Evolutionary conservation across 2,888 invertebrate species (phyloP), one percentile per base, ranked within the genome.

Genomic region (Fissipunctia ypsillon): DNA sequence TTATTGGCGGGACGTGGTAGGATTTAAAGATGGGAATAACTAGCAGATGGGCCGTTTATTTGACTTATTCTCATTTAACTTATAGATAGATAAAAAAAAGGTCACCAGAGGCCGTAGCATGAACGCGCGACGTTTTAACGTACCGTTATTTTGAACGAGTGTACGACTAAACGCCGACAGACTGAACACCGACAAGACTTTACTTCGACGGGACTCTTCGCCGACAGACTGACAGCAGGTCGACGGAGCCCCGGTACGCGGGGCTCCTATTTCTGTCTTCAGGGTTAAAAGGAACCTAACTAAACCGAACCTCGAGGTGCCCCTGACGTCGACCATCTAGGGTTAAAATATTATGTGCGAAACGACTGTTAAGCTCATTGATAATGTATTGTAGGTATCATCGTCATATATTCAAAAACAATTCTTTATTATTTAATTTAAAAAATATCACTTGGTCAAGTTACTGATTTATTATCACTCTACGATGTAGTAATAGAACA

Each of bases 1-100:
- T 84, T 81, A 81, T 84, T 48, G 48, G 56, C 25, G 35, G 22
- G 52, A 81, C 81, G 84, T 81, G 84, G 63, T 52, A 35, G 22
- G 76, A 71, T 79, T 85, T 71, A 59, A 72, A 76, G 76, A 76
- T 71, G 16, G 12, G 25, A 43, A 61, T 64, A 50, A 73, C 41
- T 41, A 45, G 28, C 45, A 28, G 56, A 67, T n/a, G 22, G 45
- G 60, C n/a, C 63, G 54, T 66, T 69, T 65, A 73, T 65, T 69
- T 54, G 4, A 43, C 12, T 57, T 54, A 63, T 68, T 81, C 68
- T 81, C 45, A 78, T 78, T 78, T 56, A 61, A 78, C 48, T 81
- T 61, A 38, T 28, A 28, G 7, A 41, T 60, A 28, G 52, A 19
- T n/a, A 54, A 19, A n/a, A 56, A 6, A n/a, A 31, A 19, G n/a